Base-by-base conservation (phyloP, 35 echinoderm and acorn worm species). In the Chiridota heheva region DNA sequence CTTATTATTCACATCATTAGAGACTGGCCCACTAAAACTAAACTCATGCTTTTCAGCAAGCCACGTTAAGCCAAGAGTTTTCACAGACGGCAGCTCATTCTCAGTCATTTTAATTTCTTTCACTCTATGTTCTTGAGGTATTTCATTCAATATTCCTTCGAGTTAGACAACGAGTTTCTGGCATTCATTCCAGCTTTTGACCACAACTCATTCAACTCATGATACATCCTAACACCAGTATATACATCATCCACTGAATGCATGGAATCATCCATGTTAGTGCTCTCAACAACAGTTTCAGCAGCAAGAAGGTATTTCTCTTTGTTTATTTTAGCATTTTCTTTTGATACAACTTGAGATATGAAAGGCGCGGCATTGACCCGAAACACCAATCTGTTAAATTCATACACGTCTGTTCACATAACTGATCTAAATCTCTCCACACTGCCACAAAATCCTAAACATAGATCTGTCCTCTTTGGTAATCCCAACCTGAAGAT, bases 241-340 rank as follows among this genome's bases (percentile, higher is more conserved):
- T 63, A 10, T 27, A 26, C 57, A 45, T 86, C 70, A 27, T 24
- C 4, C 28, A 86, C 83, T 18, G 69, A 86, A 43, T 40, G 5
- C 80, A 83, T 83, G 38, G 35, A 32, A 41, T 83, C 80, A 41
- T 83, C 42, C 62, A 70, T 70, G 24, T 83, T 69, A 2, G 80
- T 83, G 31, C 58, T 46, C 27, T 81, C 38, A 16, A 81, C 36
- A 42, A 81, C 59, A 3, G 77, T 43, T 43, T 64, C 5, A 42
- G 77, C 77, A 3, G 77, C 57, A 0, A 81, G 27, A n/a, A 59
- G 77, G 27, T 42, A 81, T 37, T 29, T 56, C 3, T 43, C 22
- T 5, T 28, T 17, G 45, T 71, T 20, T 28, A 28, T 7, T 43
- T 43, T 40, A 26, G 67, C 67, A 71, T 81, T 27, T 81, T 62